phyloP scores from a whole-genome alignment of 1,140 invertebrate species.

The Venturia canescens region DNA sequence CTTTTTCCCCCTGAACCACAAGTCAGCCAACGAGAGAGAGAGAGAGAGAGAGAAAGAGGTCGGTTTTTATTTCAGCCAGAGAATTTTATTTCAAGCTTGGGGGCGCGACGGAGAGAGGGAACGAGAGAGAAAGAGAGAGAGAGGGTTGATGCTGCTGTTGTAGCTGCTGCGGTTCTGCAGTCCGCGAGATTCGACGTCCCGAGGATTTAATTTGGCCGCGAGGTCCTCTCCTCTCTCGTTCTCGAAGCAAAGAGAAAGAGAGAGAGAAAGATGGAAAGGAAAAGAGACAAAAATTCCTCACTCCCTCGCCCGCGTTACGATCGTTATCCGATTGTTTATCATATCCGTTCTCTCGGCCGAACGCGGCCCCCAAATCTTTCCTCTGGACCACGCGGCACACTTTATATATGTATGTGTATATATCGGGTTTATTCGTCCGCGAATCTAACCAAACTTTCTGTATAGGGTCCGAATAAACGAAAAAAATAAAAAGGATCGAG shows the following conservation, averaged over 20 bases:
- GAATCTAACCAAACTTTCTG: conserved; percentile 37
- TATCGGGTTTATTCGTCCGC: neutral
- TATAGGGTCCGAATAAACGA: neutral
- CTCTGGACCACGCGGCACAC: conserved; percentile 44
- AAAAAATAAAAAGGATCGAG: neutral
- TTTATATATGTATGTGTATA: conserved; percentile 13
- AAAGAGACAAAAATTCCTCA: conserved; percentile 29
- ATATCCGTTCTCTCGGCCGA: conserved; percentile 64
- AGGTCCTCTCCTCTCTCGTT: conserved; percentile 55
- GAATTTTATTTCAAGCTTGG: conserved; percentile 18
- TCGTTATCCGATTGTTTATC: conserved; percentile 74
- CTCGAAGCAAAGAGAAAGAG: conserved; percentile 16
- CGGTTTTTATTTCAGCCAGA: conserved; percentile 23
- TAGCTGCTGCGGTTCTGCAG: conserved; percentile 30
- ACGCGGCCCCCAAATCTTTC: conserved; percentile 46
- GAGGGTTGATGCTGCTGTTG: conserved; percentile 10
- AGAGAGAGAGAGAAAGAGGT: neutral
- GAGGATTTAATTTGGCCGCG: conserved; percentile 65
- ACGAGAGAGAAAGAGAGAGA: neutral
- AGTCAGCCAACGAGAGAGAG: neutral
- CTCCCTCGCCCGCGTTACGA: conserved; percentile 54
- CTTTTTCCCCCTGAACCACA: conserved; percentile 27
- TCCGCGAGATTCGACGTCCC: conserved; percentile 55
- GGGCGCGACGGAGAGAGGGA: neutral
- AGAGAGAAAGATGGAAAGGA: neutral